Conservation (phyloP, 1,140 invertebrate genomes). For the Drosophila truncata region DNA sequence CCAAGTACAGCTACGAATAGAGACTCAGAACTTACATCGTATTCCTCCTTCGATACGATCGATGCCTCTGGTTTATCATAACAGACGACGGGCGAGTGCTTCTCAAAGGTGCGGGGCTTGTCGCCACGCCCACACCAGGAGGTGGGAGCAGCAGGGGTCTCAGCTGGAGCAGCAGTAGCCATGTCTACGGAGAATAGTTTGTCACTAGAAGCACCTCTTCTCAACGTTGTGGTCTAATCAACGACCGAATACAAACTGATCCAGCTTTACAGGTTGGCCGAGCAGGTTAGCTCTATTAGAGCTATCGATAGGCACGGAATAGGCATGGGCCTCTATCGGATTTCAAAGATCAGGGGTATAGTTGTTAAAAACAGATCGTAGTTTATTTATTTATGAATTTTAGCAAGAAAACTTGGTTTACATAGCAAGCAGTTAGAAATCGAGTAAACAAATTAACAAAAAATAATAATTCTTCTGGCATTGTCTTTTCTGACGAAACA, state of each 20-base stretch:
- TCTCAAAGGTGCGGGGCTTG: conserved; percentile 65
- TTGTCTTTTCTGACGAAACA: conserved; percentile 28
- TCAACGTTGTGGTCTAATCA: not conserved
- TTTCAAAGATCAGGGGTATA: conserved; percentile 1
- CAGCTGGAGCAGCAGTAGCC: conserved; percentile 14
- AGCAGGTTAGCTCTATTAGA: not conserved
- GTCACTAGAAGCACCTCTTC: not conserved
- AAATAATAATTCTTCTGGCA: conserved; percentile 26
- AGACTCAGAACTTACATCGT: conserved; percentile 61
- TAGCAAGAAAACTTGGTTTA: conserved; percentile 23
- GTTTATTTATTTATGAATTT: conserved; percentile 44
- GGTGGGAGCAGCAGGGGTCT: conserved; percentile 29
- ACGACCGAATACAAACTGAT: conserved; percentile 6
- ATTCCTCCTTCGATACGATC: conserved; percentile 68
- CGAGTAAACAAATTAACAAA: conserved; percentile 61
- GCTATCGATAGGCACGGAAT: conserved; percentile 27
- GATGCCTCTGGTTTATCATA: conserved; percentile 83
- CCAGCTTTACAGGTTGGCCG: not conserved
- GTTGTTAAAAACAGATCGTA: conserved; percentile 42
- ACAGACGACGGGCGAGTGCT: conserved; percentile 77
- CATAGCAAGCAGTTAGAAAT: conserved; percentile 17
- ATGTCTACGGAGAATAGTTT: conserved; percentile 9
- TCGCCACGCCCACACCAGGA: conserved; percentile 65
- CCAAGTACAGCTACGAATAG: too few relatives aligned
- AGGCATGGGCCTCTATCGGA: conserved; percentile 6